Evolutionary conservation across 2,797 vertebrate species (phyloP).

Genomic region (Spinus olivaceus): DNA sequence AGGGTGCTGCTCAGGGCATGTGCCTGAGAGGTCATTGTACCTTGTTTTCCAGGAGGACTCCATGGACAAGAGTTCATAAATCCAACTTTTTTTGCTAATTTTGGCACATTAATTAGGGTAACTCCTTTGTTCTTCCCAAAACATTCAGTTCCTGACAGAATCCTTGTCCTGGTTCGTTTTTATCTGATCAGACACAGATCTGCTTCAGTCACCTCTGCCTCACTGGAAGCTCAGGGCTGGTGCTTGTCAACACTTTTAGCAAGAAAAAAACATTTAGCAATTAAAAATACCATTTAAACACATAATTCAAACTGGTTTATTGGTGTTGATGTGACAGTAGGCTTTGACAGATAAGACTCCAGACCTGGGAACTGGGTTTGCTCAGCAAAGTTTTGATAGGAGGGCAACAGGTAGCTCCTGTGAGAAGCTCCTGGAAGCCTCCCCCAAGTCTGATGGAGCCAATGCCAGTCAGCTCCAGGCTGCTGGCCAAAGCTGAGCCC

Average conservation of each 20-base stretch:
- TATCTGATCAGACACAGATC: neutral
- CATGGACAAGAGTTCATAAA: neutral
- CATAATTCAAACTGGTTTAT: neutral
- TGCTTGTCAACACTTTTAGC: neutral
- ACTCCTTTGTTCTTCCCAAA: neutral
- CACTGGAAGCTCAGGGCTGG: neutral
- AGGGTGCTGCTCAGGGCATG: neutral
- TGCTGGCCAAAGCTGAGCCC: neutral
- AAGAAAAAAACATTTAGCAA: neutral
- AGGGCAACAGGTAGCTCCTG: neutral
- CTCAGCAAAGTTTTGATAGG: neutral
- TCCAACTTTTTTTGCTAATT: neutral
- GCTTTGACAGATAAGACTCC: neutral
- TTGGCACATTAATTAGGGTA: neutral
- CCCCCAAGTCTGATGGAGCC: neutral
- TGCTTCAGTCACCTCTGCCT: neutral
- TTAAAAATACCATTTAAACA: neutral
- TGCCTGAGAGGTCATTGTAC: neutral
- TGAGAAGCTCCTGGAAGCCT: neutral
- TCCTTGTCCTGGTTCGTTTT: neutral
- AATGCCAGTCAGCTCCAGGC: neutral
- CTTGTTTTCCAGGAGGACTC: neutral
- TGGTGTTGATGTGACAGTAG: neutral
- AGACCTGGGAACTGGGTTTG: neutral
- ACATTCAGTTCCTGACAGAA: neutral